Percentiles rank a stretch among this genome's conserved stretches.
These are phyloP conservation scores for Caretta caretta DNA, from an alignment of 2,113 vertebrate genomes.

Conservation along the genomic window DNA sequence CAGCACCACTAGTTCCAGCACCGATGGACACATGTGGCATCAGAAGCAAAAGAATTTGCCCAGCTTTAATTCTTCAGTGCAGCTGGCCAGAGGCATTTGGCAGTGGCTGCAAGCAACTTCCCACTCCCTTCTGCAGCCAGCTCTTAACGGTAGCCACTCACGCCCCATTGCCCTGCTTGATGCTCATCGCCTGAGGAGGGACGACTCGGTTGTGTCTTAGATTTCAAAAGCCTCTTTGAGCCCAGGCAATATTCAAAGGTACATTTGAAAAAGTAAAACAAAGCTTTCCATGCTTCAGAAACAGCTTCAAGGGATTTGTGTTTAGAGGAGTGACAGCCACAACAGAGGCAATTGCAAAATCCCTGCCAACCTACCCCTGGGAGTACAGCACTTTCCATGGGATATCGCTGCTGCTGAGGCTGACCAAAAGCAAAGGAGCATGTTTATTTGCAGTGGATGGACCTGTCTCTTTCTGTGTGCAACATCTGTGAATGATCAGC, in stretches of 20 bases:
- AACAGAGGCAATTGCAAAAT: not conserved
- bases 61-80: not conserved
- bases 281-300: not conserved
- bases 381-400: not conserved
- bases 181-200: not conserved
- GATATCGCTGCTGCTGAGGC: not conserved
- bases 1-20: not conserved
- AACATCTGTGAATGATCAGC: slow-evolving; percentile 48
- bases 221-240: not conserved
- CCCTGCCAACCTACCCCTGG: not conserved
- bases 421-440: not conserved
- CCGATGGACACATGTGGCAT: rapidly evolving
- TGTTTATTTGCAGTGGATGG: not conserved
- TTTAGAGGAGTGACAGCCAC: not conserved
- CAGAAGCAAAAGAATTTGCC: not conserved
- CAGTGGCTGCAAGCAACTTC: not conserved
- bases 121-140: not conserved
- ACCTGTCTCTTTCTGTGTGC: not conserved
- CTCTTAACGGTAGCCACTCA: not conserved
- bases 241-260: not conserved
- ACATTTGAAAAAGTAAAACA: not conserved
- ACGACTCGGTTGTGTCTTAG: not conserved
- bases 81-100: not conserved
- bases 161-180: not conserved
- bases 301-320: not conserved